Evolutionary conservation across 2,113 vertebrate species (phyloP).

Genomic region (Semnornis frantzii): DNA sequence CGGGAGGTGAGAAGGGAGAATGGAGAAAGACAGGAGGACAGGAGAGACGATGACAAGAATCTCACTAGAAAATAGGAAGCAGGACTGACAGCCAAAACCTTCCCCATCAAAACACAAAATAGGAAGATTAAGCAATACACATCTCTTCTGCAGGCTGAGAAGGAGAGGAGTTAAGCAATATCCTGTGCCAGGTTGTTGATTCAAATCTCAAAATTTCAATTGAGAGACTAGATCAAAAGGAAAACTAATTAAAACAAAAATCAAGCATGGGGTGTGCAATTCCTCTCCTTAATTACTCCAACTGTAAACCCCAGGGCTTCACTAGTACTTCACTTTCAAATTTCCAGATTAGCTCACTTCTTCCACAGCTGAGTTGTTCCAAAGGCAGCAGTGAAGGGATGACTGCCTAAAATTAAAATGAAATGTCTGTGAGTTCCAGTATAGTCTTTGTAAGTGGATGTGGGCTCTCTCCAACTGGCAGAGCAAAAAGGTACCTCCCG

Average conservation of each 20-base stretch:
- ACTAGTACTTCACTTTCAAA: conserved; percentile 35
- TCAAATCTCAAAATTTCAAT: conserved; percentile 51
- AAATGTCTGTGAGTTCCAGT: conserved; percentile 27
- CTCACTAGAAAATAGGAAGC: not conserved
- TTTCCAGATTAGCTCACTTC: conserved; percentile 63
- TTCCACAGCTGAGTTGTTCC: conserved; percentile 48
- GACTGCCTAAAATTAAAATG: conserved; percentile 39
- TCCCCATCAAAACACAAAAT: not conserved
- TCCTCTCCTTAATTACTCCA: conserved; percentile 60
- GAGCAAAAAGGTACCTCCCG: conserved; percentile 45
- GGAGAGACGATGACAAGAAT: not conserved
- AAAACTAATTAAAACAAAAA: conserved; percentile 62
- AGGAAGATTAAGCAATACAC: conserved; percentile 9
- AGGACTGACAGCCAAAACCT: not conserved
- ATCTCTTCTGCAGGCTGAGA: not conserved
- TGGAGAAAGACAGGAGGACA: not conserved
- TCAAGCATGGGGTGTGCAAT: conserved; percentile 43
- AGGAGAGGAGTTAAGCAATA: conserved; percentile 37
- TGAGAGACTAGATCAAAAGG: conserved; percentile 55
- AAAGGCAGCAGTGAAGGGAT: conserved; percentile 14
- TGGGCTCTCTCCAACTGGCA: conserved; percentile 44
- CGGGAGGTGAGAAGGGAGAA: not conserved
- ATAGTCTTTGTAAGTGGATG: not conserved
- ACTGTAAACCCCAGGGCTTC: conserved; percentile 43
- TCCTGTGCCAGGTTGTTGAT: conserved; percentile 25